phyloP scores from a whole-genome alignment of 2,888 invertebrate genomes.

The Protodeltote pygarga region DNA sequence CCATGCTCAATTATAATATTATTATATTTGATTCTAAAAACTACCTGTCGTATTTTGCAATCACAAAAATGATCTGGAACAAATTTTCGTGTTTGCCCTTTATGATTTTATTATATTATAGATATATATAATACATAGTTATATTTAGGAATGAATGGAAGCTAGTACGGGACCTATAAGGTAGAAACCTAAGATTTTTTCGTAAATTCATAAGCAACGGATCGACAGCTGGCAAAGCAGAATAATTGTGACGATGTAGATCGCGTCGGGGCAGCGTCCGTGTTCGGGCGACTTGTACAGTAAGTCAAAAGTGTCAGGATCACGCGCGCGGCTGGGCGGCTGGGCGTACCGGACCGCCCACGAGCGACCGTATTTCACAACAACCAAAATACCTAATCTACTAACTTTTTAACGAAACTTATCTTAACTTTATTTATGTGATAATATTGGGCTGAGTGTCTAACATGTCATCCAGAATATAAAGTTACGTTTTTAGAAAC shows the following conservation, averaged over 20 bases:
- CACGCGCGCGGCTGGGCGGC: slow-evolving; percentile 52
- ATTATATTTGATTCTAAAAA: too few relatives aligned
- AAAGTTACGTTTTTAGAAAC: too few relatives aligned
- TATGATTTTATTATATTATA: too few relatives aligned
- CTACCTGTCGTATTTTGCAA: too few relatives aligned
- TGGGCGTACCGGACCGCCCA: slow-evolving; percentile 33
- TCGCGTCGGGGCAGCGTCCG: slow-evolving; percentile 19
- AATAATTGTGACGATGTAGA: slow-evolving; percentile 50
- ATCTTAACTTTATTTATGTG: slow-evolving; percentile 5
- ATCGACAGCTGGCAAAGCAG: slow-evolving; percentile 46
- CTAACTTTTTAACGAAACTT: slow-evolving; percentile 18
- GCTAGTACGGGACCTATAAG: background rate
- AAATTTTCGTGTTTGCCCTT: too few relatives aligned
- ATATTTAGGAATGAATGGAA: background rate
- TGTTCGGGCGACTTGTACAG: slow-evolving; percentile 47
- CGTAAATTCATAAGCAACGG: slow-evolving; percentile 6
- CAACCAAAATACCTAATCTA: slow-evolving; percentile 28
- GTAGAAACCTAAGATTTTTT: background rate
- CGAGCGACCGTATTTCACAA: slow-evolving; percentile 32
- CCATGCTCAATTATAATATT: too few relatives aligned
- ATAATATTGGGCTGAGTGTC: background rate
- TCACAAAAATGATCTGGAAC: too few relatives aligned
- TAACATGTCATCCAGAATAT: too few relatives aligned
- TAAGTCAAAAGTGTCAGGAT: slow-evolving; percentile 69
- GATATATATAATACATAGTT: too few relatives aligned